Conservation (phyloP, 2,797 vertebrate genomes). For the Rhyacichthys aspro region DNA sequence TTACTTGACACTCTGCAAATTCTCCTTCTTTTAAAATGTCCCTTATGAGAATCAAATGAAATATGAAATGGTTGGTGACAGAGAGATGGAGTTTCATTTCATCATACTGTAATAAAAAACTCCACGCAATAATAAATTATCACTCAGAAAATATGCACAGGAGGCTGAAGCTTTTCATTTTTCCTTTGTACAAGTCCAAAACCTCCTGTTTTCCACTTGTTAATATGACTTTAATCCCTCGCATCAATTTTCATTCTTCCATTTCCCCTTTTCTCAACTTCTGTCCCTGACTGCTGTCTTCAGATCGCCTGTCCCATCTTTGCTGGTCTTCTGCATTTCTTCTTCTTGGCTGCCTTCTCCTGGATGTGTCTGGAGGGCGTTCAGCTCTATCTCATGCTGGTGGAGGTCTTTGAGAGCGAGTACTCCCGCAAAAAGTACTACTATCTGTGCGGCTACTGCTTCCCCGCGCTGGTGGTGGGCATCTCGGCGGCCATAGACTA, state of each 20-base stretch:
- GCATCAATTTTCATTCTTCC: conserved; percentile 14
- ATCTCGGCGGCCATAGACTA: conserved; percentile 94
- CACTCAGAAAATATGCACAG: conserved; percentile 44
- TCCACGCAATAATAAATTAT: conserved; percentile 44
- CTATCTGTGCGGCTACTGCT: conserved; percentile 94
- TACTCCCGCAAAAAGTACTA: conserved; percentile 93
- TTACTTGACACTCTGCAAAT: conserved; percentile 12
- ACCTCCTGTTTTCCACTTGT: conserved; percentile 29
- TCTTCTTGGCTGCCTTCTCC: conserved; percentile 95
- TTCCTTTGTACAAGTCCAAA: conserved; percentile 26
- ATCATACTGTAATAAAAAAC: conserved; percentile 48
- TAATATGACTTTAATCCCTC: conserved; percentile 15
- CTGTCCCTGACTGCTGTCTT: conserved; percentile 24
- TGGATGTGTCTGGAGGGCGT: conserved; percentile 96
- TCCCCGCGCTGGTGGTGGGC: conserved; percentile 92
- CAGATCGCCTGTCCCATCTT: conserved; percentile 95
- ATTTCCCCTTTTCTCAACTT: conserved; percentile 5
- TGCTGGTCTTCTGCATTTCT: conserved; percentile 93
- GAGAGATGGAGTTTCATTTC: conserved; percentile 37
- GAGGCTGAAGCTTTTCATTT: conserved; percentile 42
- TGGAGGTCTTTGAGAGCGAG: conserved; percentile 95
- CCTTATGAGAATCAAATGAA: conserved; percentile 8
- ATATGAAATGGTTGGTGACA: conserved; percentile 31
- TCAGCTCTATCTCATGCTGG: conserved; percentile 95
- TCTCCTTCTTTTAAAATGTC: conserved; percentile 10